Base-by-base conservation (phyloP, 2,797 vertebrate species). In the Sebastes miniatus region DNA sequence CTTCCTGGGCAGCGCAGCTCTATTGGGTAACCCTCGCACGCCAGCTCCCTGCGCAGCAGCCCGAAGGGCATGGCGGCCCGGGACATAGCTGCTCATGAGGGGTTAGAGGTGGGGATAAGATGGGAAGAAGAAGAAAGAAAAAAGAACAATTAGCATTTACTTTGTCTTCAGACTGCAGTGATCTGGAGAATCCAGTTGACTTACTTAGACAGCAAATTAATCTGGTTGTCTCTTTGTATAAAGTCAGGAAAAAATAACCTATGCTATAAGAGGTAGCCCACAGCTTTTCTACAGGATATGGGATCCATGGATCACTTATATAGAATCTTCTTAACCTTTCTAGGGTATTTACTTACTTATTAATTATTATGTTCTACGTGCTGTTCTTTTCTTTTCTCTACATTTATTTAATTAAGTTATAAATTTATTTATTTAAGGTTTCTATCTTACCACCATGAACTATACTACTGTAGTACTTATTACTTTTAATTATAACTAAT, bases 1-100 rank as follows among this genome's bases (percentile, higher is more conserved):
- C 97, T 98, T 81, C 97, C 97, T 0, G 97, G 97, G 91, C 97
- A 98, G 58, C 97, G 96, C 76, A 98, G 94, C 93, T 98, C 97
- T 25, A 98, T 97, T 76, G 97, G 97, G 90, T 98, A 98, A 47
- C 97, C 97, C 86, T 98, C 97, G 0, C 97, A 98, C 0, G 97
- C 97, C 92, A 98, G 93, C 92, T 98, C 97, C 75, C 97, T 91
- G 67, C 97, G 96, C 93, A 98, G 95, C 85, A 98, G 90, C 27
- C 97, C 97, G 0, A 97, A 97, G 0, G 97, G 97, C 91, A 97
- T 96, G 63, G 96, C 96, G 0, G 97, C 96, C 50, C 97, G 93
- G 86, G 97, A 97, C 94, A 98, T 96, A 69, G 96, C 97, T 97
- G 89, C 13, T 66, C 14, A 6, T 3, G 8, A 56, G 16, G 69